Evolutionary conservation across 2,113 vertebrate species (phyloP).

Genomic region (Amphilophus citrinellus): DNA sequence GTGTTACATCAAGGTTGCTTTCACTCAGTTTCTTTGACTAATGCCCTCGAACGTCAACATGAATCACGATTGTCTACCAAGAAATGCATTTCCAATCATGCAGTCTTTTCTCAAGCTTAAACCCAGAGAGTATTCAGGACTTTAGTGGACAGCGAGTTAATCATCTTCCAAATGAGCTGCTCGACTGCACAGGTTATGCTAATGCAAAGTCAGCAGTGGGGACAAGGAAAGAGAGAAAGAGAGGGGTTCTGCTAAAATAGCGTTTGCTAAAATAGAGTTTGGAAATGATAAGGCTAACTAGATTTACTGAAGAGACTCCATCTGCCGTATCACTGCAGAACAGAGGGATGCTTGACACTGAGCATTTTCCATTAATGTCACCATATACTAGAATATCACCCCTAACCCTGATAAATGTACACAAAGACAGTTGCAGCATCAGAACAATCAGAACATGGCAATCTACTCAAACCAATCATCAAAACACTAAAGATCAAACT

Average conservation of each 20-base stretch:
- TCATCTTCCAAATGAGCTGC: conserved; percentile 3
- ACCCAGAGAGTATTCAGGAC: background rate
- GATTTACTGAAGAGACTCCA: conserved; percentile 1
- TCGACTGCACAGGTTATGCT: background rate
- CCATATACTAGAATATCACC: background rate
- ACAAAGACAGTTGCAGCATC: background rate
- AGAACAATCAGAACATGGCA: background rate
- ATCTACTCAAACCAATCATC: background rate
- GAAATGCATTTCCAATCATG: background rate
- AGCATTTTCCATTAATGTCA: background rate
- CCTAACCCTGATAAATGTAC: background rate
- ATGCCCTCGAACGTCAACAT: too few species aligned
- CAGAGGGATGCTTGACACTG: background rate
- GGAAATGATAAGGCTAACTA: background rate
- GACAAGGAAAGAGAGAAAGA: background rate
- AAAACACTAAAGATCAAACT: background rate
- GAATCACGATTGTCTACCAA: background rate
- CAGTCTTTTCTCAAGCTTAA: background rate
- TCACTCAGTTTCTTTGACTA: background rate
- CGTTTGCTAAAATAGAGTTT: background rate
- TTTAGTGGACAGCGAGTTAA: background rate
- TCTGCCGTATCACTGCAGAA: background rate
- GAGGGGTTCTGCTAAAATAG: background rate
- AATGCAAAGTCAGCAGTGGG: background rate
- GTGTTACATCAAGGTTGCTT: background rate